Evolutionary conservation across 2,113 vertebrate genomes (phyloP), one percentile per base, ranked within the genome.

Genomic region (Cranoglanis bouderius): DNA sequence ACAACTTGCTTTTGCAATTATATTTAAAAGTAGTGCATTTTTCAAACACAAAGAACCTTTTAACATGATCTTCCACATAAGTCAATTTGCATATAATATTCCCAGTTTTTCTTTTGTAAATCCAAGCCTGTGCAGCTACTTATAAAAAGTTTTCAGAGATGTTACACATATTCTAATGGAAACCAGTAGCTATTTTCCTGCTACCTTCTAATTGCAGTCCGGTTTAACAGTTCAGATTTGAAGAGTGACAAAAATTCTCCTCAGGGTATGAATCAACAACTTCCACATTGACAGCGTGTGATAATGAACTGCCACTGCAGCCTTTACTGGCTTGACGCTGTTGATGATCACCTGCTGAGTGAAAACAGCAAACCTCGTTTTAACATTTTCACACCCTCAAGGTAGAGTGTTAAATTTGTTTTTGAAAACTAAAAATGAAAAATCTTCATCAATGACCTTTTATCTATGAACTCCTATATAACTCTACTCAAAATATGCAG

Each of bases 271-370:
- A 43, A 72, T 77, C 78, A 70, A 49, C 77, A 81, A 81, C 59
- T 67, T 43, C 49, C 51, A 43, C 77, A 87, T 43, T 82, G 65
- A 38, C 78, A 82, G 78, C 1, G 19, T 46, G 86, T 55, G 63
- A 88, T 88, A 88, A 72, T 88, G 82, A 87, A 72, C 49, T 83
- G 55, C 55, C 78, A 82, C 49, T 7, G 49, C 78, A 70, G 43
- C 49, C 86, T 82, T 78, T 80, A 49, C 57, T 78, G 38, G 38
- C 57, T 63, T 29, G 74, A 87, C 24, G 65, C 84, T 85, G 49
- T 53, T 40, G 26, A 59, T 61, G 43, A 81, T 87, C 75, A 87
- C 59, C 57, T 26, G 43, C 75, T 67, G 43, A 38, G 75, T 16
- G 2, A 80, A 49, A 81, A 65, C 75, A 81, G 86, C 53, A 38